These are phyloP conservation scores for Columba livia DNA, from an alignment of 2,113 vertebrate genomes.

Conservation along the genomic window DNA sequence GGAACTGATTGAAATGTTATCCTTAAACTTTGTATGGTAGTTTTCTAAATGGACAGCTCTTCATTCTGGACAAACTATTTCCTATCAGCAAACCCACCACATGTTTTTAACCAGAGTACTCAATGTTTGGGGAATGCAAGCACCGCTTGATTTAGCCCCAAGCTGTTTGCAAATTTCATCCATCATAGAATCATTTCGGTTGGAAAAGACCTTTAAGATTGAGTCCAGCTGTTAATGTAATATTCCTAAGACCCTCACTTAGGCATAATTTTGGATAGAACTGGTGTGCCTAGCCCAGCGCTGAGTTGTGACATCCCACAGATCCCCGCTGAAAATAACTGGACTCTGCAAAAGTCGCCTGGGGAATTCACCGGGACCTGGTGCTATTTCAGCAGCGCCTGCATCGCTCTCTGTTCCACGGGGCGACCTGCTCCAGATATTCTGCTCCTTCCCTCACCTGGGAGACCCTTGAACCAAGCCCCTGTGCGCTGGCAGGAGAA, in stretches of 20 bases:
- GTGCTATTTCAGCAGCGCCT: neutral
- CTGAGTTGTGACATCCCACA: too few relatives aligned
- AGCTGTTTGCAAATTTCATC: neutral
- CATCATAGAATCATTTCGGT: too few relatives aligned
- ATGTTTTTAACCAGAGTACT: neutral
- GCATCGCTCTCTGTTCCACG: fast-evolving
- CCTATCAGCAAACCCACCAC: neutral
- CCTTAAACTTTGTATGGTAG: neutral
- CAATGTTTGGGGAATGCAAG: fast-evolving
- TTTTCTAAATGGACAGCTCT: neutral
- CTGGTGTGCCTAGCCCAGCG: fast-evolving
- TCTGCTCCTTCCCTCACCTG: neutral
- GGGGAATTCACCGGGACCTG: neutral
- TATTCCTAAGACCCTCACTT: too few relatives aligned
- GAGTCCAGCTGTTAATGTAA: too few relatives aligned
- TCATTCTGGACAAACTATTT: neutral
- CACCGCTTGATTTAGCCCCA: neutral
- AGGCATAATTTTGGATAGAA: fast-evolving
- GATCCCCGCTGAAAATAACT: fast-evolving
- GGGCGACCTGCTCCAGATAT: neutral
- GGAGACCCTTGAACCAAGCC: neutral
- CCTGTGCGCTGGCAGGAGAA: neutral
- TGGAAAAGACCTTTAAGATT: too few relatives aligned
- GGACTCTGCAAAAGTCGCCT: neutral
- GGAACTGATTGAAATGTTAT: neutral